Evolutionary conservation across 2,888 invertebrate species (phyloP), one percentile per base, ranked within the genome.

Genomic region (Spodoptera picta): DNA sequence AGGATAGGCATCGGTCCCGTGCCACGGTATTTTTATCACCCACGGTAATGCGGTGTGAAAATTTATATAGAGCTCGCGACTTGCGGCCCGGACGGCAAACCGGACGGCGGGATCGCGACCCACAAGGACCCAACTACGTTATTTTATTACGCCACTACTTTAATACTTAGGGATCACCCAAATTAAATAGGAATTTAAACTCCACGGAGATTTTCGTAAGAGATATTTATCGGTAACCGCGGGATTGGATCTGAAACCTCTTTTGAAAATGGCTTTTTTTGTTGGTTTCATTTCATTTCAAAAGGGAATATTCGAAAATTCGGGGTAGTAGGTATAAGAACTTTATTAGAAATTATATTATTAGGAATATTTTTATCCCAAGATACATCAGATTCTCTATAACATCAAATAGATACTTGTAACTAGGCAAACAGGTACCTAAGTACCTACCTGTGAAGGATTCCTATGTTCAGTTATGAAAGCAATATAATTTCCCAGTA

Each of bases 41-140:
- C 61, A 49, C 80, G 57, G 82, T 85, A 87, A 87, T 86, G 81
- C 80, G 65, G 79, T 81, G 84, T 79, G 84, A 82, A 82, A 86
- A 86, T 86, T 82, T 87, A 86, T 86, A 82, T 64, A 73, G 65
- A 74, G 59, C 48, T 36, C 44, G 60, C 46, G 59, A 59, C 54
- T 47, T 56, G 58, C 47, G 59, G 66, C 36, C 58, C 60, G 48
- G 27, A 59, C 51, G 59, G 66, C 14, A 60, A 43, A 12, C 48
- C 12, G 12, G 3, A 3, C 19, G 36, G 9, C 36, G 6, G 36
- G 36, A 36, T 36, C 36, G 57, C 53, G 61, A 59, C 51, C 49
- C 65, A 11, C 48, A 27, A 47, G 45, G 54, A 48, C 58, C 65
- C 64, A 36, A 54, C 24, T 12, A 67, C 59, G 67, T 56, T 73